Conservation (phyloP, 2,797 vertebrate species). For the Sebastolobus alascanus region DNA sequence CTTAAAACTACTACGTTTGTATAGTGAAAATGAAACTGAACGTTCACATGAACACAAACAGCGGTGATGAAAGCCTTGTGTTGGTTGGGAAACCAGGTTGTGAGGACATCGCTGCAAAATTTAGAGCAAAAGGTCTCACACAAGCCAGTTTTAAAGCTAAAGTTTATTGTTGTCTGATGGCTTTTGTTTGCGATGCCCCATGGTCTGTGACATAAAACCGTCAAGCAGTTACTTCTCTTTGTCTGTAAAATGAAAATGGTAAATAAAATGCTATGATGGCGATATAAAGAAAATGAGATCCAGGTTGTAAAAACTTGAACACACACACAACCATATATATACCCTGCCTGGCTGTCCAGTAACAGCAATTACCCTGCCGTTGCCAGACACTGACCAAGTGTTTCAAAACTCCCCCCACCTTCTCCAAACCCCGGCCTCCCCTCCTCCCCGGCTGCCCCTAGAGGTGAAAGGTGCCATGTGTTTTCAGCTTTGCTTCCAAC, state of each 20-base stretch:
- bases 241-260: conserved; percentile 19
- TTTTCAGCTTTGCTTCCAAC: conserved; percentile 69
- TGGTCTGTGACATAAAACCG: conserved; percentile 21
- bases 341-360: conserved; percentile 29
- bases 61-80: too few relatives aligned
- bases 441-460: conserved; percentile 45
- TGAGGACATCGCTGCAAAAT: background rate
- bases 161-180: conserved; percentile 19
- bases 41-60: too few relatives aligned
- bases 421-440: conserved; percentile 9
- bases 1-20: too few relatives aligned
- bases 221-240: background rate
- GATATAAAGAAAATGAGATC: conserved; percentile 22
- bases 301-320: conserved; percentile 31
- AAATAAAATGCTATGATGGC: conserved; percentile 5
- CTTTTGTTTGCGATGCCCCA: conserved; percentile 35
- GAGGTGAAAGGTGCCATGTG: conserved; percentile 83
- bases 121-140: conserved; percentile 8
- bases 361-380: conserved; percentile 43
- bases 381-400: conserved; percentile 73
- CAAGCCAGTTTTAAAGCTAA: background rate
- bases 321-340: conserved; percentile 9
- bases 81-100: background rate
- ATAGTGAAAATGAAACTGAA: too few relatives aligned
- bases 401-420: conserved; percentile 47